A percentile compares a stretch with the other conserved stretches of the same genome.
Conservation (phyloP, 2,888 invertebrate species). For the Drepanosiphum platanoidis region DNA sequence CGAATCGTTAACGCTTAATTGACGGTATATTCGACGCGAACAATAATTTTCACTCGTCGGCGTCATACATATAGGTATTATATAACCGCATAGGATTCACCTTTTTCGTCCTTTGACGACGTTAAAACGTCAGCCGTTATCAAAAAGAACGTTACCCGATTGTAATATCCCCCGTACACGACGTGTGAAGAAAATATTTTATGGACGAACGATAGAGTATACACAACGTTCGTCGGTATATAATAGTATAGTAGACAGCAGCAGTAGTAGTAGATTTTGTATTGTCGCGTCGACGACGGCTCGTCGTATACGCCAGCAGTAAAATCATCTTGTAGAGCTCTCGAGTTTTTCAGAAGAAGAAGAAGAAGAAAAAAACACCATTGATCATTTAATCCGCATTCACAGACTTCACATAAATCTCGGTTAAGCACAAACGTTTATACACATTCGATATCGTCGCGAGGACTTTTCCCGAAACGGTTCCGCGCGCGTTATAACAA, state of each 20-base stretch:
- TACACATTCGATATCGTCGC: background rate
- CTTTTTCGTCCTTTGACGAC: too few species aligned
- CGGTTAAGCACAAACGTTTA: background rate
- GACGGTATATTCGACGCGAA: too few species aligned
- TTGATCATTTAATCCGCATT: conserved; percentile 58
- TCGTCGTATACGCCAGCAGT: conserved; percentile 5
- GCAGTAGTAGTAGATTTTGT: conserved; percentile 27
- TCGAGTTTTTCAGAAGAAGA: background rate
- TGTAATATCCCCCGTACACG: background rate
- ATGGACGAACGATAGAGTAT: background rate
- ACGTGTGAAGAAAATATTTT: background rate
- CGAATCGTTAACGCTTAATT: too few species aligned
- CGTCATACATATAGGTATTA: too few species aligned
- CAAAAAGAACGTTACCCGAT: background rate
- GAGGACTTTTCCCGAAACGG: too few species aligned
- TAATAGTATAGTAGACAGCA: conserved; percentile 3
- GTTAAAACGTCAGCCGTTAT: too few species aligned
- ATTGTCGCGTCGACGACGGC: background rate
- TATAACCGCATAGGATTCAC: too few species aligned
- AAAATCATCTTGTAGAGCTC: conserved; percentile 2
- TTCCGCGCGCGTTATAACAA: background rate
- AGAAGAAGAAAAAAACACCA: background rate
- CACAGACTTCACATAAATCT: conserved; percentile 52
- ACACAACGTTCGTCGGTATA: too few species aligned
- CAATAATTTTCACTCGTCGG: too few species aligned